Evolutionary conservation across 2,113 vertebrate genomes (phyloP), one percentile per base, ranked within the genome.

Genomic region (Triplophysa tibetana): DNA sequence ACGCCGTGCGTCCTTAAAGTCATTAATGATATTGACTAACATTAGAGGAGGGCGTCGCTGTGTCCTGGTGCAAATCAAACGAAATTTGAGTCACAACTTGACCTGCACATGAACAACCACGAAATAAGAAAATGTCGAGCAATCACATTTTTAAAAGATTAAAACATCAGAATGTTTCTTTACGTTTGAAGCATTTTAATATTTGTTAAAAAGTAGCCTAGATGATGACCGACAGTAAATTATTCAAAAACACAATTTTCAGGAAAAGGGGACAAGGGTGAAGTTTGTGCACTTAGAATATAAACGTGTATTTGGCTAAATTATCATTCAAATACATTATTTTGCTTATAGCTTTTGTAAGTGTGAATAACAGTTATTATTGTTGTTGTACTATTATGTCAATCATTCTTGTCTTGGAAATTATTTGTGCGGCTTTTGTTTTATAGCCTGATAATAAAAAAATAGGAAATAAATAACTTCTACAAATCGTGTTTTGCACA

Each of bases 51-150:
- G 84, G 96, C 96, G 95, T 96, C 96, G 93, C 94, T 88, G 93
- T 97, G 97, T 97, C 97, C 95, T 97, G 92, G 93, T 93, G 95
- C 92, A 91, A 97, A 96, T 94, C 91, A 95, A 95, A 93, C 91
- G 95, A 95, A 97, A 98, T 94, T 89, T 91, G 95, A 99, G 93
- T 93, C 96, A 94, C 88, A 91, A 92, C 93, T 92, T 96, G 96
- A 97, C 96, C 95, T 94, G 91, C 90, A 92, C 92, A 86, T 90
- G 90, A 92, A 89, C 85, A 83, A 66, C 74, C 45, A 23, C 33
- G 74, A 76, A 76, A 76, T 4, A 52, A 4, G 41, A 50, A 64
- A 16, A 64, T 16, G 50, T 16, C n/a, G 8, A 21, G 10, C 9
- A 45, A 45, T 12, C 43, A 72, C 4, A 16, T 61, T 60, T 61